Evolutionary conservation across 2,888 invertebrate genomes (phyloP), one percentile per base, ranked within the genome.

Genomic region (Beris morrisii): DNA sequence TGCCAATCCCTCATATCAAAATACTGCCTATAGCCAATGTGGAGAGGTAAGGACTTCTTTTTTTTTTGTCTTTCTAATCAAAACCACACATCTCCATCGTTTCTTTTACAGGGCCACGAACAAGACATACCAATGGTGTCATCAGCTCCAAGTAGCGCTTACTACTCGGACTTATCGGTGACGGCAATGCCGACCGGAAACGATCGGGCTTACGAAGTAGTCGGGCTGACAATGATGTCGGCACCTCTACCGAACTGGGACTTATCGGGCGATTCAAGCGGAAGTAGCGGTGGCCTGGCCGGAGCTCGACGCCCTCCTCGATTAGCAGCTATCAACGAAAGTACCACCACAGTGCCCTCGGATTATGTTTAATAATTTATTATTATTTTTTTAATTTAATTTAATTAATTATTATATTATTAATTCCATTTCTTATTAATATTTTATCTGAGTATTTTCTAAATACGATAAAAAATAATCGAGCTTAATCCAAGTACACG

Each of bases 101-200:
- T 31, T 70, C 77, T 76, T 73, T 79, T 78, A 72, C 79, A 80
- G 72, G 76, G 76, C 61, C 79, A 80, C 70, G 81, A 81, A 68
- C 80, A 81, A 71, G 81, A 81, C 73, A 77, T 85, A 31, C 86
- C 85, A 53, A 79, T 80, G 77, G 79, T 81, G 69, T 85, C 85
- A 32, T 86, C 85, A 68, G 88, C 88, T 7, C 88, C 88, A n/a
- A 88, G 88, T 75, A 88, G 88, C 79, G 89, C 89, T 31, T 89
- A 89, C 77, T 89, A 89, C 77, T 88, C 88, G 67, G 89, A 89
- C 78, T 81, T 89, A 65, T 86, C 86, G 13, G 83, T 84, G 15
- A 83, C 83, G 13, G 81, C 77, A 53, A 82, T 84, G 68, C 81
- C 82, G 28, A 77, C 78, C 46, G 75, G 76, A 66, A 78, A 77